Evolutionary conservation across 2,888 invertebrate genomes (phyloP), one percentile per base, ranked within the genome.

Genomic region (Lithosia quadra): DNA sequence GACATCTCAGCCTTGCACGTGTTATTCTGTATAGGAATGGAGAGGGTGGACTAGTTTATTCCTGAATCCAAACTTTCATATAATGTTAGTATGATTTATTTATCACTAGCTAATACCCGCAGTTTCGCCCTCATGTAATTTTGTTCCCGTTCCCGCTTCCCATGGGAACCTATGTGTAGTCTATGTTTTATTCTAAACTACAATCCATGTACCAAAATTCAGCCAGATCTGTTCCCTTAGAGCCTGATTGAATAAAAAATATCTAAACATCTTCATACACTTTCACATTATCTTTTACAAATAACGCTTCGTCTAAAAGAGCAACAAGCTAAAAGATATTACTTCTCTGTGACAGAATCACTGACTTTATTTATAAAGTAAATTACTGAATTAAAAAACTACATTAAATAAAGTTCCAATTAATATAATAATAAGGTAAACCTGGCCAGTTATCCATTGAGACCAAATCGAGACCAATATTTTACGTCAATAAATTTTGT

Each of bases 381-480:
- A 55, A 66, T 57, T n/a, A 22, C 7, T 60, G 18, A 22, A 15
- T 63, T 53, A 21, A 22, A 22, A 55, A 10, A 18, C 22, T 34
- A 39, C 11, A 34, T 21, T n/a, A 18, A 53, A 43, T 49, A 60
- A 55, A 65, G 11, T 28, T 56, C 9, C 60, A 61, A 53, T 68
- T 61, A 56, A 69, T 68, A 67, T 43, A n/a, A n/a, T n/a, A n/a
- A n/a, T n/a, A 18, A 39, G 43, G 59, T 49, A 36, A 57, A 28
- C 59, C 53, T 57, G 24, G 57, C 55, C 22, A 67, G 55, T 67
- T 68, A 66, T 58, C 68, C 65, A 49, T 33, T 55, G 67, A 33
- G 72, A 34, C 57, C 57, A 3, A 69, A 49, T 33, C 57, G 67
- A 33, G 72, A 34, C 57, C 57, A 3, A 69, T 74, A 67, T 67